Base-by-base conservation (phyloP, 1,140 invertebrate genomes). In the Daktulosphaira vitifoliae region DNA sequence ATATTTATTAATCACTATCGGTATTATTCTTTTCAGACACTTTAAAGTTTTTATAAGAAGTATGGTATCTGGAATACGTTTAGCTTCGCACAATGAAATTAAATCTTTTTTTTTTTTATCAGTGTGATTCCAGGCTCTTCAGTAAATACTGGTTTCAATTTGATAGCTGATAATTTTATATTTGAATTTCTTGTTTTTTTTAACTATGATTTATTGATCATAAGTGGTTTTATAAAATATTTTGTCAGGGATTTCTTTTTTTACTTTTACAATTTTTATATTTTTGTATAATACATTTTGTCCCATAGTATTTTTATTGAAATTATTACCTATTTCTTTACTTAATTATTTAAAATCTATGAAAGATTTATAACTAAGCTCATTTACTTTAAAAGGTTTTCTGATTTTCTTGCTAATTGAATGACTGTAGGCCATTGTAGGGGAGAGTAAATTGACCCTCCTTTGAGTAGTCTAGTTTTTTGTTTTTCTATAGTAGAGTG, bases 41-140 rank as follows among this genome's bases (percentile, higher is more conserved):
- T 52, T 51, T 29, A 29, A 52, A 33, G 50, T 16, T 52, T 13
- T 52, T 52, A 33, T 52, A 33, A 18, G 20, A 52, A 52, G 1
- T 2, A 33, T 52, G 25, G n/a, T 52, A 33, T 51, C 50, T 51
- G 50, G 26, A 51, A 51, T 51, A 33, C 16, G 16, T 11, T 33
- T 26, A 23, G 23, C 13, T 50, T 49, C 13, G 8, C 13, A 50
- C 15, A 50, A 50, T 26, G 48, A 26, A 50, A 50, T 25, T 26
- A 50, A 50, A 13, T 50, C 48, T 26, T 50, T 50, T 50, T 50
- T 50, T n/a, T n/a, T 50, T 50, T 50, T 25, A 50, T 50, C 20
- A 22, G 46, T 25, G 46, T 50, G 23, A 50, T 50, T 50, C 48
- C 15, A 15, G 48, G 23, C 15, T 25, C 11, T 50, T 50, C 48